These are phyloP conservation scores for Polyergus mexicanus DNA, from an alignment of 1,140 invertebrate species.

Conservation along the genomic window DNA sequence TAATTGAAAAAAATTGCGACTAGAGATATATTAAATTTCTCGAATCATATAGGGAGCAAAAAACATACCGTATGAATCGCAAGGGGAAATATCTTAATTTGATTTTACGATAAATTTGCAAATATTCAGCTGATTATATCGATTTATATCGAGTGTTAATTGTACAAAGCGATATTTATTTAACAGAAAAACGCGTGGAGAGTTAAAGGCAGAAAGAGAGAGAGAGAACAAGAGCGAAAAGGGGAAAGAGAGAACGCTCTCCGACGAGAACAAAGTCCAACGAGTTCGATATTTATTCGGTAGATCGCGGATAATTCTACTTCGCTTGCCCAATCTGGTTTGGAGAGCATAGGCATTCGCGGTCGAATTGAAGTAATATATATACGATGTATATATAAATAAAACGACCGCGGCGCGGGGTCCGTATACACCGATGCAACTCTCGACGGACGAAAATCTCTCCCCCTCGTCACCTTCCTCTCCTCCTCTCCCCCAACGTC, in stretches of 20 bases:
- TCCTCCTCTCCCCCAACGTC: neutral
- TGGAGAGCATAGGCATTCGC: slow-evolving; percentile 44
- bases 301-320: slow-evolving; percentile 58
- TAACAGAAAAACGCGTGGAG: slow-evolving; percentile 1
- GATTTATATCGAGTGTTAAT: neutral
- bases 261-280: slow-evolving; percentile 61
- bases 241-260: slow-evolving; percentile 1
- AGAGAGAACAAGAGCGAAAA: neutral
- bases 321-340: slow-evolving; percentile 58
- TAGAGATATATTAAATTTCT: no score
- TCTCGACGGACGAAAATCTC: slow-evolving; percentile 51
- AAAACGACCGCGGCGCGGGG: slow-evolving; percentile 64
- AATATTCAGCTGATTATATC: neutral
- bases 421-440: slow-evolving; percentile 4
- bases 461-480: slow-evolving; percentile 36
- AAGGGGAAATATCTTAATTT: neutral
- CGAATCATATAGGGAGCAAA: no score
- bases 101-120: neutral
- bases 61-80: no score
- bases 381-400: slow-evolving; percentile 79
- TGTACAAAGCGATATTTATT: slow-evolving; percentile 24
- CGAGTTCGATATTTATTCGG: slow-evolving; percentile 67
- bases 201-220: slow-evolving; percentile 35
- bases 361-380: slow-evolving; percentile 60
- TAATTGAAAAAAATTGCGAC: no score